These are phyloP conservation scores for Agrotis exclamationis DNA, from an alignment of 2,888 invertebrate species.

Conservation along the genomic window DNA sequence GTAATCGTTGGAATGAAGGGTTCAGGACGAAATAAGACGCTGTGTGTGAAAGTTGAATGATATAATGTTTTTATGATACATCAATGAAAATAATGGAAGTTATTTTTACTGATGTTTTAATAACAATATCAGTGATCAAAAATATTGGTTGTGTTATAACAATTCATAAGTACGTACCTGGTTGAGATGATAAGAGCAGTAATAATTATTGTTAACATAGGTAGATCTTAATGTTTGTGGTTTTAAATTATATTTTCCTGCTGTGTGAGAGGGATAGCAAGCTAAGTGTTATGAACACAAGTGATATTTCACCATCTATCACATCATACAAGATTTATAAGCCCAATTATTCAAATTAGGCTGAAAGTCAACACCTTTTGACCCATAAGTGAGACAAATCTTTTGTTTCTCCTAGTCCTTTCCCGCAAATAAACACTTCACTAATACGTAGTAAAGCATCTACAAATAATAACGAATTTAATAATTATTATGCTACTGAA, in stretches of 20 bases:
- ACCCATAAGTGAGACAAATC: not conserved
- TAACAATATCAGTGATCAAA: not conserved
- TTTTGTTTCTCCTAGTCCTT: not conserved
- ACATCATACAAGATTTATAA: too few species aligned
- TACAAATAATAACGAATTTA: not conserved
- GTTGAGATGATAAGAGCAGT: not conserved
- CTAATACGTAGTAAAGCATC: not conserved
- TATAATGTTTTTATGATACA: conserved; percentile 25
- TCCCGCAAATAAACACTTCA: not conserved
- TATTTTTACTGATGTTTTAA: conserved; percentile 13
- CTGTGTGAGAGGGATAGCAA: not conserved
- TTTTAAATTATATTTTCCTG: not conserved
- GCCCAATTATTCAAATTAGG: not conserved
- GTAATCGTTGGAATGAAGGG: conserved; percentile 4
- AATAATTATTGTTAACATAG: conserved; percentile 1
- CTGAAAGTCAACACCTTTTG: not conserved
- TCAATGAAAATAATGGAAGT: conserved; percentile 8
- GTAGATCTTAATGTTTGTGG: too few species aligned
- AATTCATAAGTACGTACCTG: not conserved
- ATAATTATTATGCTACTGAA: not conserved
- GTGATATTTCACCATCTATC: too few species aligned
- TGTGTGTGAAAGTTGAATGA: conserved; percentile 12
- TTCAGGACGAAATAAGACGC: conserved; percentile 3
- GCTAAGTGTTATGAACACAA: not conserved
- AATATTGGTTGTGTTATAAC: too few species aligned